Evolutionary conservation across 53 echinoderm and acorn worm genomes (phyloP), one percentile per base, ranked within the genome.

Genomic region (Luidia sarsii): DNA sequence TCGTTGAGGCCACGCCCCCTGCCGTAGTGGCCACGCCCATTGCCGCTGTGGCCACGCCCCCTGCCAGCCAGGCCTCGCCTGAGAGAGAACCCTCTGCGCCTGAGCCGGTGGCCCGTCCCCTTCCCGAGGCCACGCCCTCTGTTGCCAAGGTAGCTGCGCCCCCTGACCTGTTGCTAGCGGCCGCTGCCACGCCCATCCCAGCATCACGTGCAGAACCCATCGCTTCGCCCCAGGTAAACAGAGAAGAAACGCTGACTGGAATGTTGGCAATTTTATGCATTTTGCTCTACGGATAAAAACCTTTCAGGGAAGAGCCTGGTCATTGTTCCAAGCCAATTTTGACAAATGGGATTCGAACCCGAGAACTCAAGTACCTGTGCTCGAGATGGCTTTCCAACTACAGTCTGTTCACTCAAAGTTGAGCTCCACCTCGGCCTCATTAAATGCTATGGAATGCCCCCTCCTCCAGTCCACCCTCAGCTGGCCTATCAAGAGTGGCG

Each of bases 91-190:
- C 61, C 23, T 18, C 31, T 13, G 45, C 68, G 23, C 3, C 52
- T 54, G 51, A 16, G 3, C 10, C 34, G 23, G 16, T 36, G 67
- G 30, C 75, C 35, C 39, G 30, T 45, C 82, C 88, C 14, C 14
- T 34, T 9, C 16, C 51, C 28, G 77, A 20, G 19, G n/a, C 20
- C 41, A 41, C 41, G 41, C 41, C 57, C 39, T 33, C 52, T 54
- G 51, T 33, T 4, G 16, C 32, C 48, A 35, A 63, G 49, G n/a
- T n/a, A n/a, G 33, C 82, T 33, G 39, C 56, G 51, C 86, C 90
- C 19, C 90, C 90, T 0, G 90, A 90, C 49, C 61, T 86, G 28
- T 86, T 90, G 38, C 59, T 61, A 11, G 22, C 43, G 18, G 55
- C 77, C 10, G 39, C 77, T 31, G 46, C 11, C 30, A 13, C 59